Base-by-base conservation (phyloP, 1,140 invertebrate species). In the Aphidius ervi region DNA sequence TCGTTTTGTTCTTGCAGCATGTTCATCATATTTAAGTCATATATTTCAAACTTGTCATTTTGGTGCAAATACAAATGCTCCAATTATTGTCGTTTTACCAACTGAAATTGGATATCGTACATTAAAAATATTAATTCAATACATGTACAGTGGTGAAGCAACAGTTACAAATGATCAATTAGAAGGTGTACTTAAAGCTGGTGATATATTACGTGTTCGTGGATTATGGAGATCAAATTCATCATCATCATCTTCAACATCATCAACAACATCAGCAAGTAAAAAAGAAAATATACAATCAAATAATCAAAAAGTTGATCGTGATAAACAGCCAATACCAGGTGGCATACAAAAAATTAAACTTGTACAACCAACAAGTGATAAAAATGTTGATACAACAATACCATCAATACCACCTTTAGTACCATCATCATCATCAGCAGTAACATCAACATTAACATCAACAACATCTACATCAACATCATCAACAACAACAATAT, bases 71-170 rank as follows among this genome's bases (percentile, higher is more conserved):
- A 76, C 77, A 6, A 80, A 80, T 56, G 75, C 77, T 9, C 78
- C 76, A 1, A 78, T 76, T 55, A 79, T 80, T 31, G 77, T 80
- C 42, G 88, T 95, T 37, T 79, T 95, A 47, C 91, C 92, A 6
- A 87, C 89, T 0, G 89, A 92, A 70, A 88, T 92, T 55, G 88
- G 85, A 20, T 88, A 89, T 58, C 85, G 87, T 61, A 90, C 89
- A 3, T 76, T 93, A 58, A 89, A 89, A 72, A 89, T 90, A 56
- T 80, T 93, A 2, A 86, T 92, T n/a, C 88, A 91, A 69, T 93
- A 93, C 70, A 92, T 92, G 89, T 92, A 93, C 76, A 89, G 82
- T 74, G 90, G 90, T 4, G 90, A 93, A 79, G 89, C 90, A 39
- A 93, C 90, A 20, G 90, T 93, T 6, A 90, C 88, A 58, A 91